phyloP scores from a whole-genome alignment of 2,888 invertebrate species.

The Epsilonema sp. region DNA sequence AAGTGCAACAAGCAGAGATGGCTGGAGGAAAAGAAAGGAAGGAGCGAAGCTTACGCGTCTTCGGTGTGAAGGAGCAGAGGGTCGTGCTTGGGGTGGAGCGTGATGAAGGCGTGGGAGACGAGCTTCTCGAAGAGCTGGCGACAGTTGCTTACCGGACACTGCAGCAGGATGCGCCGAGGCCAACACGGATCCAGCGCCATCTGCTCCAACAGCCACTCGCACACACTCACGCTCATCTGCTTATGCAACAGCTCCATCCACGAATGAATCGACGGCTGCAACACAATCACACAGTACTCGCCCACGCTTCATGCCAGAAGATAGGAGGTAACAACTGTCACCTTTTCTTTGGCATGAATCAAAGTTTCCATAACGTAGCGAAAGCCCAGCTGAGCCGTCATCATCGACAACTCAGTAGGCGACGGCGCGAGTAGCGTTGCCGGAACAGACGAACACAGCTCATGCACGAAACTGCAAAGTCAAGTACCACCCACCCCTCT shows the following conservation, averaged over 20 bases:
- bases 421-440: constrained; percentile 52
- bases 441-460: constrained; percentile 78
- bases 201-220: constrained; percentile 69
- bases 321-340: too few relatives aligned
- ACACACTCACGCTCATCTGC: too few relatives aligned
- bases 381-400: constrained; percentile 65
- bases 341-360: constrained; percentile 88
- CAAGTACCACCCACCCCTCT: too few relatives aligned
- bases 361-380: constrained; percentile 89
- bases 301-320: too few relatives aligned
- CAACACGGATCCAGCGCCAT: constrained; percentile 87
- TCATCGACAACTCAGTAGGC: constrained; percentile 53
- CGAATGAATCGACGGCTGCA: constrained; percentile 78
- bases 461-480: constrained; percentile 96
- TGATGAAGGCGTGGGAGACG: constrained; percentile 78
- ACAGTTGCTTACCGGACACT: constrained; percentile 52
- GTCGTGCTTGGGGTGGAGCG: too few relatives aligned
- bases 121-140: constrained; percentile 62
- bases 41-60: too few relatives aligned
- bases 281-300: too few relatives aligned
- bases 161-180: constrained; percentile 79
- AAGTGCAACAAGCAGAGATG: too few relatives aligned
- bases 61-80: too few relatives aligned
- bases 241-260: constrained; percentile 88
- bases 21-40: too few relatives aligned